Conservation (phyloP, 2,888 invertebrate genomes). For the Oligia latruncula region DNA sequence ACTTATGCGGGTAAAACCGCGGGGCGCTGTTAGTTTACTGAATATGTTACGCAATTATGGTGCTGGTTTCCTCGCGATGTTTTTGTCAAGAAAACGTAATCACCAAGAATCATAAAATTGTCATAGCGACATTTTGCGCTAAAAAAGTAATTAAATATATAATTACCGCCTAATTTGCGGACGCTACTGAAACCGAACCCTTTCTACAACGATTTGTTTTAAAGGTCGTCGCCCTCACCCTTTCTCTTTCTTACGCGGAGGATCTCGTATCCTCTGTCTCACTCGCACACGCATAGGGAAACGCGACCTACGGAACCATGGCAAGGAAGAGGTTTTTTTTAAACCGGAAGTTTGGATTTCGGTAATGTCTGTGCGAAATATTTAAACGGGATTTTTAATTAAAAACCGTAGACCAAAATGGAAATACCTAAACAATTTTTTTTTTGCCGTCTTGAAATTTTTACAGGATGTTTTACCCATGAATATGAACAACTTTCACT, state of each 20-base stretch:
- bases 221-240: slow-evolving; percentile 88
- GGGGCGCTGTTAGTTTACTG: neutral
- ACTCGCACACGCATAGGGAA: slow-evolving; percentile 82
- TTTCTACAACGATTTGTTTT: slow-evolving; percentile 89
- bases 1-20: no score
- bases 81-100: neutral
- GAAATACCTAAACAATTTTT: neutral
- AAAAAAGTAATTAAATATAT: slow-evolving; percentile 38
- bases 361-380: slow-evolving; percentile 60
- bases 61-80: neutral
- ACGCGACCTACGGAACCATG: slow-evolving; percentile 82
- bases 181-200: slow-evolving; percentile 88
- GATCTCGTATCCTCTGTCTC: slow-evolving; percentile 75
- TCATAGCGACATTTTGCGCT: neutral
- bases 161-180: slow-evolving; percentile 73
- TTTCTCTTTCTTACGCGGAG: slow-evolving; percentile 76
- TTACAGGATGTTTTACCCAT: no score
- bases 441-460: no score
- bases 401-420: neutral
- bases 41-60: neutral
- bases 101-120: neutral
- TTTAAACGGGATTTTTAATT: neutral
- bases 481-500: no score
- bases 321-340: slow-evolving; percentile 81
- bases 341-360: slow-evolving; percentile 83